phyloP scores from a whole-genome alignment of 2,888 invertebrate species.

The Scaptodrosophila latifasciaeformis region DNA sequence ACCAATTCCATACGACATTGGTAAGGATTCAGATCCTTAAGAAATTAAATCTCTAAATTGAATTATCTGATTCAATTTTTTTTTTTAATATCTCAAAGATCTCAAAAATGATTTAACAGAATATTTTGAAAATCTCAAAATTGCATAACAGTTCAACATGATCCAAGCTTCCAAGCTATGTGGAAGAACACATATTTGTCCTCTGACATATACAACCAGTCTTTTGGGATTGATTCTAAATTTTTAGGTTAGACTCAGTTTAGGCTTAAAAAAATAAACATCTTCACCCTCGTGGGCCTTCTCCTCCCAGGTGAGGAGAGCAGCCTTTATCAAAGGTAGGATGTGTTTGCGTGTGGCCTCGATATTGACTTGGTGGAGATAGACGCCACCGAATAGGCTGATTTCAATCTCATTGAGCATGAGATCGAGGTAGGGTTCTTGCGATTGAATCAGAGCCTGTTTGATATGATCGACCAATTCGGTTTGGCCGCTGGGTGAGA shows the following conservation, averaged over 20 bases:
- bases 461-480: constrained; percentile 48
- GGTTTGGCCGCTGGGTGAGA: constrained; percentile 48
- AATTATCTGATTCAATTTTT: no score
- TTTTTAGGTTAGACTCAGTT: constrained; percentile 46
- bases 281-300: constrained; percentile 39
- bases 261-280: constrained; percentile 54
- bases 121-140: no score
- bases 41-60: no score
- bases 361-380: constrained; percentile 79
- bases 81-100: no score
- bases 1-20: no score
- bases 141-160: no score
- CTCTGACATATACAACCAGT: no score
- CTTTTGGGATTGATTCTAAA: no score
- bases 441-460: constrained; percentile 35
- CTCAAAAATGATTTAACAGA: no score
- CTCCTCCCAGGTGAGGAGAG: constrained; percentile 60
- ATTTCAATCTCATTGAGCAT: constrained; percentile 69
- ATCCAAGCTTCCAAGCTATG: no score
- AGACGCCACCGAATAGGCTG: constrained; percentile 74
- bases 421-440: constrained; percentile 66
- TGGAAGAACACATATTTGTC: no score
- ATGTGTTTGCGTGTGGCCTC: constrained; percentile 82
- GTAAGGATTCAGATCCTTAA: no score
- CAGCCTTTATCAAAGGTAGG: constrained; percentile 79